A percentile compares a stretch with the other conserved stretches of the same genome.
These are phyloP conservation scores for Lycaon pictus DNA, from an alignment of 2,113 vertebrate genomes.

Conservation along the genomic window DNA sequence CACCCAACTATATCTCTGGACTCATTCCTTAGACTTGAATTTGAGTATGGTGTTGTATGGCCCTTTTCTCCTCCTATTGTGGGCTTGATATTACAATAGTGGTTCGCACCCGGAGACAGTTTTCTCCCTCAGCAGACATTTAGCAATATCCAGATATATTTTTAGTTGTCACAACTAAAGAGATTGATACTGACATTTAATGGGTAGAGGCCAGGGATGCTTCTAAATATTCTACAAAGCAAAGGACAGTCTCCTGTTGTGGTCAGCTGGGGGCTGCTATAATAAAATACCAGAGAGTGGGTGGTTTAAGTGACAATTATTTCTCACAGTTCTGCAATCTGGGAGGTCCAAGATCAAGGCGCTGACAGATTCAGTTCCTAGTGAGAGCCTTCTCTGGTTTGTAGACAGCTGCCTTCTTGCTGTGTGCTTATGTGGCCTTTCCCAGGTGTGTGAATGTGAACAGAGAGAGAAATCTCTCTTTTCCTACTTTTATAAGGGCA, in stretches of 20 bases:
- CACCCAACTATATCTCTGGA: too few species aligned
- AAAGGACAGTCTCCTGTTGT: neutral
- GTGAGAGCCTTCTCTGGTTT: neutral
- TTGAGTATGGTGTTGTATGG: neutral
- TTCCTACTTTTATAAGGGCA: neutral
- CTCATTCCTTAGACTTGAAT: neutral
- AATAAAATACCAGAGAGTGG: neutral
- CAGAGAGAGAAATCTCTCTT: neutral
- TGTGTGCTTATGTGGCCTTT: neutral
- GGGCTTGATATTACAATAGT: neutral
- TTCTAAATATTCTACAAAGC: neutral
- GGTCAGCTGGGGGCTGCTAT: neutral
- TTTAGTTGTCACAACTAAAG: neutral
- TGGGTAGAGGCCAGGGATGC: neutral
- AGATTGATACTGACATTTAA: neutral
- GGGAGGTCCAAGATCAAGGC: neutral
- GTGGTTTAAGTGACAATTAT: neutral
- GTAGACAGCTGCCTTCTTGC: neutral
- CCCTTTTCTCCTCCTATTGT: neutral
- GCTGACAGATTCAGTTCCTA: neutral
- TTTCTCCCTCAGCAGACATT: neutral
- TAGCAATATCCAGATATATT: neutral
- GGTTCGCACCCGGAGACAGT: neutral
- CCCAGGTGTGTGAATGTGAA: neutral
- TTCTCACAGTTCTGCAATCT: neutral